phyloP scores from a whole-genome alignment of 2,888 invertebrate genomes.

The Chironomus tentans region DNA sequence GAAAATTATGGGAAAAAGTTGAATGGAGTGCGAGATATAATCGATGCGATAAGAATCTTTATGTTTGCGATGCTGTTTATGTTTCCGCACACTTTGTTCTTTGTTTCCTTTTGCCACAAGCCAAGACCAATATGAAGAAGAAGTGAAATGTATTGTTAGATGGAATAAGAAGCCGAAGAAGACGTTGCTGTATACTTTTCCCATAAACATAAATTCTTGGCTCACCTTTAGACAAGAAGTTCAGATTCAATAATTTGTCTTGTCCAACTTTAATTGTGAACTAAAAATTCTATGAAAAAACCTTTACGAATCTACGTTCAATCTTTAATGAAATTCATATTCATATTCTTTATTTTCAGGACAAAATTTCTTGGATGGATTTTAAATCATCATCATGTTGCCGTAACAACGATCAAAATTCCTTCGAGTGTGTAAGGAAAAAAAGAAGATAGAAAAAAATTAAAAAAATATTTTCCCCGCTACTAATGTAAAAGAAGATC shows the following conservation, averaged over 20 bases:
- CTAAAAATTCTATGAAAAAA: too few relatives aligned
- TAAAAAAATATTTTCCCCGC: neutral
- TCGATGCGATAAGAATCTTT: constrained; percentile 12
- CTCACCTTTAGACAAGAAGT: neutral
- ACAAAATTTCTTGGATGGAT: neutral
- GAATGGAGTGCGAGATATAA: neutral
- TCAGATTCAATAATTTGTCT: neutral
- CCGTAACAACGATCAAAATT: neutral
- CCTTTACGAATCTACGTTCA: too few relatives aligned
- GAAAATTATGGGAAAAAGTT: neutral
- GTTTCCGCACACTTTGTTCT: constrained; percentile 2
- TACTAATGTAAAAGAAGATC: neutral
- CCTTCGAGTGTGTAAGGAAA: neutral
- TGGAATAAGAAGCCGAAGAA: neutral
- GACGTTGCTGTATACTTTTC: neutral
- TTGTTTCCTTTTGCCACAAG: neutral
- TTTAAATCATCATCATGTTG: neutral
- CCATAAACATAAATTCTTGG: neutral
- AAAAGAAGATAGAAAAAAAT: too few relatives aligned
- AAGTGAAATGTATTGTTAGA: neutral
- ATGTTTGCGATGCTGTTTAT: constrained; percentile 8
- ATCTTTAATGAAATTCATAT: too few relatives aligned
- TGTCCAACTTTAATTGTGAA: too few relatives aligned
- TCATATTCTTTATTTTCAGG: neutral
- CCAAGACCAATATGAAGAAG: neutral